Evolutionary conservation across 2,888 invertebrate species (phyloP).

Genomic region (Sminthurinus aureus): DNA sequence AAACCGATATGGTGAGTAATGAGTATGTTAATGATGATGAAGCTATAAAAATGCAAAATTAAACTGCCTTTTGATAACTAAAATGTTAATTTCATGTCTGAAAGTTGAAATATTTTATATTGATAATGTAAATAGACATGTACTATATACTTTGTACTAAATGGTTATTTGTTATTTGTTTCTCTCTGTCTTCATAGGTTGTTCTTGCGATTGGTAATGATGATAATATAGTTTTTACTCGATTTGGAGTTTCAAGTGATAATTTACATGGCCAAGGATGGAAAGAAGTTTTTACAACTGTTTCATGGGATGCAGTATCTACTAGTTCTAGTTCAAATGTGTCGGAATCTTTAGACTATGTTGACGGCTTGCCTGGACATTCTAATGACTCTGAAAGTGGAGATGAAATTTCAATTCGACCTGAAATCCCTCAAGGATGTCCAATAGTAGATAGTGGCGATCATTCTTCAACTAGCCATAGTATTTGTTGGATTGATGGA

Average conservation of each 20-base stretch:
- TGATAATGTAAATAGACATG: too few relatives aligned
- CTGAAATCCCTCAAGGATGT: conserved; percentile 46
- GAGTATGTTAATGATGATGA: background rate
- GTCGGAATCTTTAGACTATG: conserved; percentile 49
- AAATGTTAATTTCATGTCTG: too few relatives aligned
- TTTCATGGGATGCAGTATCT: conserved; percentile 51
- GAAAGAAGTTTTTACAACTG: conserved; percentile 51
- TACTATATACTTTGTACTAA: background rate
- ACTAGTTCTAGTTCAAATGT: conserved; percentile 40
- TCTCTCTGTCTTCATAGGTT: conserved; percentile 47
- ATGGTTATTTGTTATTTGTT: background rate
- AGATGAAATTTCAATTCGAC: conserved; percentile 38
- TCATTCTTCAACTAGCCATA: conserved; percentile 3
- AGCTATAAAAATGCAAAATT: background rate
- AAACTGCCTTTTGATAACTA: too few relatives aligned
- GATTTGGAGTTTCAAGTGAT: conserved; percentile 52
- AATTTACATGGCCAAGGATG: conserved; percentile 54
- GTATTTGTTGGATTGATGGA: conserved; percentile 58
- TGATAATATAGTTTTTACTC: conserved; percentile 45
- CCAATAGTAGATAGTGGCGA: conserved; percentile 16
- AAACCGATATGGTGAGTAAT: conserved; percentile 49
- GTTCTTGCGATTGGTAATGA: conserved; percentile 53
- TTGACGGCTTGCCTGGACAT: conserved; percentile 36
- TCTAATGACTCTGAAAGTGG: conserved; percentile 1
- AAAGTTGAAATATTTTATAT: too few relatives aligned